Evolutionary conservation across 1,140 invertebrate genomes (phyloP).

Genomic region (Zaprionus africanus): DNA sequence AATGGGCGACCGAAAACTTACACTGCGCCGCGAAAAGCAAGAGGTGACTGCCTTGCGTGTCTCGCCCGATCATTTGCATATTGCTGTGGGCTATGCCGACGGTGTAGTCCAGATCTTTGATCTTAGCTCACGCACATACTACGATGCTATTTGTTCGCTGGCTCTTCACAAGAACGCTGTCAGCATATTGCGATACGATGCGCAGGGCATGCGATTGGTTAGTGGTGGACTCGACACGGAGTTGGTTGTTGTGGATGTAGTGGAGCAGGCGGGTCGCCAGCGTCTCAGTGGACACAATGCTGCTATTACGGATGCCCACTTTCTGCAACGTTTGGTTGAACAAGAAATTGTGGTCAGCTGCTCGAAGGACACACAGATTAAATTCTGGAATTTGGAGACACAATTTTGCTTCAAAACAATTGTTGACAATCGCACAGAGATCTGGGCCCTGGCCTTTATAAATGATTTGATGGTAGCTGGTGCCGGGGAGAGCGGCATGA

Average conservation of each 20-base stretch:
- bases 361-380: conserved; percentile 97
- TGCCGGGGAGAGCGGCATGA: conserved; percentile 92
- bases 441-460: conserved; percentile 93
- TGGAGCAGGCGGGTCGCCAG: conserved; percentile 94
- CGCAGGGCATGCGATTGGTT: conserved; percentile 70
- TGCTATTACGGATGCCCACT: conserved; percentile 93
- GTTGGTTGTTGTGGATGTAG: conserved; percentile 97
- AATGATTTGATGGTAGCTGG: conserved; percentile 94
- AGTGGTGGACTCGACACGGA: conserved; percentile 90
- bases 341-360: conserved; percentile 92
- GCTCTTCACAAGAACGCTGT: conserved; percentile 95
- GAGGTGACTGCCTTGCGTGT: conserved; percentile 90
- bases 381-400: conserved; percentile 98
- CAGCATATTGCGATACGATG: conserved; percentile 92
- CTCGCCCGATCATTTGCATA: conserved; percentile 89
- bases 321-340: conserved; percentile 87
- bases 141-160: conserved; percentile 88
- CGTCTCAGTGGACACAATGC: conserved; percentile 97
- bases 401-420: conserved; percentile 98
- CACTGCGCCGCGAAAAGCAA: conserved; percentile 90
- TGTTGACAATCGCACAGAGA: conserved; percentile 91
- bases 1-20: conserved; percentile 93
- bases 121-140: conserved; percentile 86
- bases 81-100: conserved; percentile 97
- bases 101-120: conserved; percentile 94